A percentile compares a stretch with the other conserved stretches of the same genome.
Conservation (phyloP, 2,888 invertebrate genomes). For the Steinernema carpocapsae region DNA sequence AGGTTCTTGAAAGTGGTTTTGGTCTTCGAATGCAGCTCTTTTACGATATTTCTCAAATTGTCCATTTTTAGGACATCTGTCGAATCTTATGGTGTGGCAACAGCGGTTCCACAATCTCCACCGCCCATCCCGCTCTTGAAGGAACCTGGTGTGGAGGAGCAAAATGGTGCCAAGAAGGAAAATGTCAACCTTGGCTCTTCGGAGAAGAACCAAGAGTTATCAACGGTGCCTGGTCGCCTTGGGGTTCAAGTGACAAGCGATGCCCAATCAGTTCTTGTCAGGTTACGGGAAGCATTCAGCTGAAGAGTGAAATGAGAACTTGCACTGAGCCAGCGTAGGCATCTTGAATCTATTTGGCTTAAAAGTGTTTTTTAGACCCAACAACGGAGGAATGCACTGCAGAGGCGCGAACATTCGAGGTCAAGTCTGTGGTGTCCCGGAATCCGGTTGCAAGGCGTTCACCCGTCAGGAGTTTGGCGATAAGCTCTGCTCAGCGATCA, state of each 20-base stretch:
- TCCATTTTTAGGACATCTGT: conserved; percentile 63
- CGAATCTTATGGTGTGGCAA: conserved; percentile 69
- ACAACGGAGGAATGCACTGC: conserved; percentile 66
- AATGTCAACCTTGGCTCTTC: conserved; percentile 58
- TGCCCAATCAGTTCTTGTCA: conserved; percentile 67
- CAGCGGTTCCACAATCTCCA: conserved; percentile 68
- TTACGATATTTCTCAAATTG: too few species aligned
- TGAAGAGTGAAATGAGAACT: conserved; percentile 63
- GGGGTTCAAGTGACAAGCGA: conserved; percentile 58
- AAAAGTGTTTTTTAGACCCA: conserved; percentile 57
- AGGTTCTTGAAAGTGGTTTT: too few species aligned
- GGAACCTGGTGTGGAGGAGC: conserved; percentile 68
- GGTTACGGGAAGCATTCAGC: conserved; percentile 58
- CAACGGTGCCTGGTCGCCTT: conserved; percentile 67
- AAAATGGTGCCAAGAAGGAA: conserved; percentile 67
- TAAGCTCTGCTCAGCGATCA: conserved; percentile 55
- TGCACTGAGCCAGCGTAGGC: conserved; percentile 68
- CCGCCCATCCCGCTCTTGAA: conserved; percentile 69
- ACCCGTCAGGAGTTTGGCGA: conserved; percentile 65
- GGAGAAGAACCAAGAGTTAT: conserved; percentile 48
- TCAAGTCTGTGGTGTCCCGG: conserved; percentile 59
- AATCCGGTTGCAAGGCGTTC: conserved; percentile 51
- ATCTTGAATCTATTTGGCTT: neutral
- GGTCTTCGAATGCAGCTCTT: too few species aligned
- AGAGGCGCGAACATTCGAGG: conserved; percentile 64